phyloP scores from a whole-genome alignment of 2,113 vertebrate genomes.

The Antidorcas marsupialis region DNA sequence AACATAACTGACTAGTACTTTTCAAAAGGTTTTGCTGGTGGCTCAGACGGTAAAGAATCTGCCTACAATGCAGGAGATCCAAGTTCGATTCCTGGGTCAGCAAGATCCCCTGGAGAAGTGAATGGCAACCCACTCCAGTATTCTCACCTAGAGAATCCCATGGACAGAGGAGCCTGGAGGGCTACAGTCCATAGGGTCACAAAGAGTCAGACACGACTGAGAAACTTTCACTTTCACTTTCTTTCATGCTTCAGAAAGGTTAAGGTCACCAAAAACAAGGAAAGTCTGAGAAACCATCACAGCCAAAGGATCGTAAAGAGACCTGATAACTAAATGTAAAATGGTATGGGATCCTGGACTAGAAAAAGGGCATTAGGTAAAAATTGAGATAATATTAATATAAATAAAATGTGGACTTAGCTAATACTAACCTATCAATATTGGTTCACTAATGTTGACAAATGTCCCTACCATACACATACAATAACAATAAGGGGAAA shows the following conservation, averaged over 20 bases:
- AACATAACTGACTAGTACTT: neutral
- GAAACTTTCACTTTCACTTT: neutral
- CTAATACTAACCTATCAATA: neutral
- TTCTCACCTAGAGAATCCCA: neutral
- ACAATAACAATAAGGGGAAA: neutral
- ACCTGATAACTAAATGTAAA: neutral
- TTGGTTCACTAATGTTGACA: neutral
- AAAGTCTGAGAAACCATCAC: neutral
- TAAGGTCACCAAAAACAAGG: neutral
- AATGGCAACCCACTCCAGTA: neutral
- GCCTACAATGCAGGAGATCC: neutral
- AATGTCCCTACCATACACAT: neutral
- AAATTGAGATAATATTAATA: neutral
- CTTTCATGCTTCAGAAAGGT: neutral
- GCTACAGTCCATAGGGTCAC: neutral
- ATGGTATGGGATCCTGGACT: neutral
- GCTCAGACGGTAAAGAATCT: neutral
- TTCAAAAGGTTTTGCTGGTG: neutral
- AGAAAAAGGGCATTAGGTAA: neutral
- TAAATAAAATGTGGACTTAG: neutral
- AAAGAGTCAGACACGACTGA: neutral
- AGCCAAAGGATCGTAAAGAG: neutral
- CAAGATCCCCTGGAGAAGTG: neutral
- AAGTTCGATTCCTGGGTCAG: neutral
- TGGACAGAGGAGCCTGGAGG: neutral